Percentiles rank a stretch among this genome's conserved stretches.
Conservation (phyloP, 2,888 invertebrate genomes). For the Chirona hameri region DNA sequence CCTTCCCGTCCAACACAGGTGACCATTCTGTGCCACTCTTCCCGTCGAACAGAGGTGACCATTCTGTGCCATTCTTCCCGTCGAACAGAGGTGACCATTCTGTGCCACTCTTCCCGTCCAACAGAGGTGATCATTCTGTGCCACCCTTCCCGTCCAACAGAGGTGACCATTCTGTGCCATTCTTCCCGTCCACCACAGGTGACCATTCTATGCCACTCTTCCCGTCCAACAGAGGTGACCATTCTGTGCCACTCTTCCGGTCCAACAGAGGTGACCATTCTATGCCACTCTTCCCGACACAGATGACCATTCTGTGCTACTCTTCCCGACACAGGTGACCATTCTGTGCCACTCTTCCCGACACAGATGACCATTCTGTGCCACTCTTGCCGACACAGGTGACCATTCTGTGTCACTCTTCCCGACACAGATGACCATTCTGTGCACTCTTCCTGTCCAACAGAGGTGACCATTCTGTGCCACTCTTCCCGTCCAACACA, state of each 20-base stretch:
- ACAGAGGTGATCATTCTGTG: neutral
- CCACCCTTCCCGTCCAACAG: slow-evolving; percentile 46
- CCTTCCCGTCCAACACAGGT: slow-evolving; percentile 54
- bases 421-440: slow-evolving; percentile 55
- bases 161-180: too few species aligned
- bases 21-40: too few species aligned
- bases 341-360: slow-evolving; percentile 36
- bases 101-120: too few species aligned
- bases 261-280: neutral
- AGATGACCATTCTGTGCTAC: too few species aligned
- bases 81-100: slow-evolving; percentile 62
- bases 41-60: too few species aligned
- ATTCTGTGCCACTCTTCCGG: too few species aligned
- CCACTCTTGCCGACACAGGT: too few species aligned
- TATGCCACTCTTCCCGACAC: slow-evolving; percentile 37
- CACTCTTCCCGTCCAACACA: slow-evolving; percentile 49
- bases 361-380: too few species aligned
- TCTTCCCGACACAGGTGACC: too few species aligned
- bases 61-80: slow-evolving; percentile 36
- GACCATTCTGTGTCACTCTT: slow-evolving; percentile 26
- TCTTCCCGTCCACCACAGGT: too few species aligned
- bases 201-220: slow-evolving; percentile 26
- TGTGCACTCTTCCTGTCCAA: too few species aligned
- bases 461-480: neutral
- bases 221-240: slow-evolving; percentile 59